A percentile compares a stretch with the other conserved stretches of the same genome.
These are phyloP conservation scores for Drosophila kokeensis DNA, from an alignment of 2,888 invertebrate genomes.

Conservation along the genomic window DNA sequence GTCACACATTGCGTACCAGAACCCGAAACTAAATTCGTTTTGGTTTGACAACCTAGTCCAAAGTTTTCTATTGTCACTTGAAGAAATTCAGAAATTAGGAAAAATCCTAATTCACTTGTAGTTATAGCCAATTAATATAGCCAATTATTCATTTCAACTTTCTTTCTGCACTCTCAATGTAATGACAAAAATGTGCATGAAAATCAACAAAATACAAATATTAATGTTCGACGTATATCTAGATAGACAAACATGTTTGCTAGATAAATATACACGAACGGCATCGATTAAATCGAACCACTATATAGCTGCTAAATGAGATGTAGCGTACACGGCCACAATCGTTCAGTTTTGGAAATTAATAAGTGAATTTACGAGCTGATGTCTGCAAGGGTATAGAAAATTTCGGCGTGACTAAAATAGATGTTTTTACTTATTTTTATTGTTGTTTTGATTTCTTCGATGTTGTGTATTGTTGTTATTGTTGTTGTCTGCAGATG, in stretches of 20 bases:
- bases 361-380: conserved; percentile 1
- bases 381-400: conserved; percentile 7
- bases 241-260: not conserved
- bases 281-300: conserved; percentile 1
- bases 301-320: not conserved
- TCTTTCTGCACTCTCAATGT: not conserved
- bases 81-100: too few relatives aligned
- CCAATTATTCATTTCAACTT: not conserved
- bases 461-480: conserved; percentile 9
- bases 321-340: not conserved
- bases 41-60: too few relatives aligned
- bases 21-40: too few relatives aligned
- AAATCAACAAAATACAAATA: not conserved
- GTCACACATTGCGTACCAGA: too few relatives aligned
- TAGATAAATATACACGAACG: not conserved
- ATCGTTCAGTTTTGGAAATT: conserved; percentile 4
- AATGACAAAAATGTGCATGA: not conserved
- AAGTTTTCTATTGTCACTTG: too few relatives aligned
- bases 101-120: not conserved
- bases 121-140: not conserved
- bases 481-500: conserved; percentile 63
- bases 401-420: conserved; percentile 1
- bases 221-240: not conserved
- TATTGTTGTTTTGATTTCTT: conserved; percentile 37
- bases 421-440: conserved; percentile 6